Evolutionary conservation across 2,888 invertebrate genomes (phyloP).

Genomic region (Parnassius apollo): DNA sequence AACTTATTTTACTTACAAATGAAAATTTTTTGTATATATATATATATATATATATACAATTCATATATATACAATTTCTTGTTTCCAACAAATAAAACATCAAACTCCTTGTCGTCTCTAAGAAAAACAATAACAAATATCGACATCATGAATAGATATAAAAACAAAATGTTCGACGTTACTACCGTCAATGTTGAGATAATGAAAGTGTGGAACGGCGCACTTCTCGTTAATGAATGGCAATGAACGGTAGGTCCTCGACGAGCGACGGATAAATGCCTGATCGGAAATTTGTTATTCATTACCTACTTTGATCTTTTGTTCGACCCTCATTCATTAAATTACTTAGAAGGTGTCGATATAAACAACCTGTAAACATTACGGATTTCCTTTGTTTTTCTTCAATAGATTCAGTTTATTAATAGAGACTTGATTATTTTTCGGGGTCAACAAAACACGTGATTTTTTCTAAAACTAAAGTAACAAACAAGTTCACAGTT

Average conservation of each 20-base stretch:
- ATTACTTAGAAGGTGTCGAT: constrained; percentile 20
- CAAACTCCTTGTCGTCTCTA: too few species aligned
- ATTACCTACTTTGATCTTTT: constrained; percentile 30
- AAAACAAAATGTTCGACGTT: constrained; percentile 32
- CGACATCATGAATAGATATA: background rate
- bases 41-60: too few species aligned
- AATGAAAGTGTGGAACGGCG: constrained; percentile 14
- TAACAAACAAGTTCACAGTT: too few species aligned
- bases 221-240: constrained; percentile 43
- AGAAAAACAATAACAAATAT: too few species aligned
- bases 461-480: background rate
- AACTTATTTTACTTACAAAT: too few species aligned
- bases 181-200: background rate
- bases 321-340: constrained; percentile 14
- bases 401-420: background rate
- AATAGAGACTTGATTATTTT: background rate
- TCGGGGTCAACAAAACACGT: background rate
- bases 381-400: constrained; percentile 2
- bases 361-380: constrained; percentile 9
- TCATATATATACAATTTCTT: too few species aligned
- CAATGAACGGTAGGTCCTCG: constrained; percentile 44
- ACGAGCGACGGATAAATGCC: constrained; percentile 50
- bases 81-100: too few species aligned
- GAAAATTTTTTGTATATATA: too few species aligned
- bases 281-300: constrained; percentile 51